Evolutionary conservation across 2,797 vertebrate genomes (phyloP).

Genomic region (Ispidina picta): DNA sequence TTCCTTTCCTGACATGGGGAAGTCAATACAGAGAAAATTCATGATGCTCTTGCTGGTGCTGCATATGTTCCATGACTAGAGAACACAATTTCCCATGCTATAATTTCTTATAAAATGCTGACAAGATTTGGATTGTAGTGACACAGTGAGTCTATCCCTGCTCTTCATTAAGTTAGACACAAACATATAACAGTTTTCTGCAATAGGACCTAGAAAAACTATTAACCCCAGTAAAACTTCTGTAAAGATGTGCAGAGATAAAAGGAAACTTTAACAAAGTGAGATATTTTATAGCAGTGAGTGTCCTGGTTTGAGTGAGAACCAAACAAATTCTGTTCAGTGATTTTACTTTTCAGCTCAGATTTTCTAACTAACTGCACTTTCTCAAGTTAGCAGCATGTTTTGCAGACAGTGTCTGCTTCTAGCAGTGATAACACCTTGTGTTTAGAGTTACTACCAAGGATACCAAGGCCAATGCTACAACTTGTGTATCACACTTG

Average conservation of each 20-base stretch:
- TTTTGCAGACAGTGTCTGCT: too few relatives aligned
- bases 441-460: too few relatives aligned
- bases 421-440: too few relatives aligned
- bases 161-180: conserved; percentile 21
- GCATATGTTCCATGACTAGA: neutral
- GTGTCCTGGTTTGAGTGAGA: neutral
- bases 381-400: too few relatives aligned
- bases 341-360: too few relatives aligned
- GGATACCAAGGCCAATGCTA: too few relatives aligned
- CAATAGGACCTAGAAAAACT: conserved; percentile 1
- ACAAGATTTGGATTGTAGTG: neutral
- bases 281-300: conserved; percentile 24
- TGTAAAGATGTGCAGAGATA: conserved; percentile 20
- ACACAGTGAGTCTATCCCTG: neutral
- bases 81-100: neutral
- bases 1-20: neutral
- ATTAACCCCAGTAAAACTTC: conserved; percentile 56
- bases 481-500: too few relatives aligned
- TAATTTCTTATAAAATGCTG: conserved; percentile 1
- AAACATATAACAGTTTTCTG: conserved; percentile 7
- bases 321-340: too few relatives aligned
- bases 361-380: too few relatives aligned
- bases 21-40: neutral
- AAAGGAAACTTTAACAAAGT: conserved; percentile 18
- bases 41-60: neutral